Percentiles rank a stretch among this genome's conserved stretches.
These are phyloP conservation scores for Phania funesta DNA, from an alignment of 2,888 invertebrate genomes.

Conservation along the genomic window DNA sequence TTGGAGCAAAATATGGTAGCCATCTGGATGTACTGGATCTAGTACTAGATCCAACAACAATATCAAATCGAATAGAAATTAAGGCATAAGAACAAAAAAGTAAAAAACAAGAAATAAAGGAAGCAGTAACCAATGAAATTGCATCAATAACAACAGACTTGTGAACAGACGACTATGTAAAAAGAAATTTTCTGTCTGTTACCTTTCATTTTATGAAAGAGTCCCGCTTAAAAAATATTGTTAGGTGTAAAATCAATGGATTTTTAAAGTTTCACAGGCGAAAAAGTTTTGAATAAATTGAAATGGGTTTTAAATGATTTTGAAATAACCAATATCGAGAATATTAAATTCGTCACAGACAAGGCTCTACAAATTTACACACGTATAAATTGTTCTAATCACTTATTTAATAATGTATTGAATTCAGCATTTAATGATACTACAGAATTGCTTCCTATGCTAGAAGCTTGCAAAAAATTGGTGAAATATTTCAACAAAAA, in stretches of 20 bases:
- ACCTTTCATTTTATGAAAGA: conserved; percentile 20
- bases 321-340: background rate
- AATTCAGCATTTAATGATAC: background rate
- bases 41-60: conserved; percentile 24
- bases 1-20: conserved; percentile 3
- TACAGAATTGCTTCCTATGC: background rate
- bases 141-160: conserved; percentile 26
- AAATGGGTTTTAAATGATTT: background rate
- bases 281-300: background rate
- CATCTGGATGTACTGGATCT: background rate
- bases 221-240: background rate
- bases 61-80: conserved; percentile 17
- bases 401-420: background rate
- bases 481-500: background rate
- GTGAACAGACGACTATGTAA: background rate
- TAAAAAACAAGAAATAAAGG: conserved; percentile 5
- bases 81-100: conserved; percentile 17
- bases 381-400: conserved; percentile 15
- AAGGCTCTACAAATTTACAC: background rate
- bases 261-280: conserved; percentile 1
- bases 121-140: conserved; percentile 3
- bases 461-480: conserved; percentile 1
- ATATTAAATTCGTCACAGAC: background rate
- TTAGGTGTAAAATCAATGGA: conserved; percentile 21
- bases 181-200: conserved; percentile 6